A percentile compares a stretch with the other conserved stretches of the same genome.
Conservation (phyloP, 64 coral and sea anemone genomes). For the Montipora capricornis region DNA sequence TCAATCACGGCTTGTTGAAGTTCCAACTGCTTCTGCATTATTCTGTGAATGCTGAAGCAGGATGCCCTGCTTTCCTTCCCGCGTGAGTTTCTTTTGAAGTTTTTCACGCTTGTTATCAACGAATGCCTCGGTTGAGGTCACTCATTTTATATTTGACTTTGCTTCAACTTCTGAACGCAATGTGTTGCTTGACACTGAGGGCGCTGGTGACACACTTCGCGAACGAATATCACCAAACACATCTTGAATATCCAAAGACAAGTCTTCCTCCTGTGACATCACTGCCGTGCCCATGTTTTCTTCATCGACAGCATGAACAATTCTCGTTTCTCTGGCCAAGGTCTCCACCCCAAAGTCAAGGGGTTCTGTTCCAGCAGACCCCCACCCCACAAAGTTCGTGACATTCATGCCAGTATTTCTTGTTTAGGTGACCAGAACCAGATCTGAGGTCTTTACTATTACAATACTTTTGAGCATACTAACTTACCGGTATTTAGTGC, state of each 20-base stretch:
- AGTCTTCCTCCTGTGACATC: not conserved
- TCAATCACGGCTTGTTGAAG: conserved; percentile 56
- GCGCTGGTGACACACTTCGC: conserved; percentile 16
- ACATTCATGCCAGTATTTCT: conserved; percentile 73
- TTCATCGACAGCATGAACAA: too few species aligned
- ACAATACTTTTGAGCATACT: not conserved
- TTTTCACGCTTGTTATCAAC: conserved; percentile 70
- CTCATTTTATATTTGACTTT: not conserved
- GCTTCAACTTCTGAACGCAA: not conserved
- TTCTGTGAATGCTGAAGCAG: conserved; percentile 51
- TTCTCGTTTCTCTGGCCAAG: not conserved
- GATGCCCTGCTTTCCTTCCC: conserved; percentile 67
- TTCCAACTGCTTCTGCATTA: conserved; percentile 14
- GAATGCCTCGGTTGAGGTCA: conserved; percentile 35
- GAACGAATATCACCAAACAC: conserved; percentile 24
- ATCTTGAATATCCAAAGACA: conserved; percentile 5
- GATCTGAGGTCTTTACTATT: conserved; percentile 34
- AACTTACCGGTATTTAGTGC: not conserved
- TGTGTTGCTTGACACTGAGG: conserved; percentile 14
- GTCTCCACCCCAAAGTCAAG: conserved; percentile 53
- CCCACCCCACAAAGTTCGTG: conserved; percentile 57
- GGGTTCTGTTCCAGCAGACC: conserved; percentile 50
- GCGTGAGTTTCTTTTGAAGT: conserved; percentile 64
- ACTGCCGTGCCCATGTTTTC: not conserved
- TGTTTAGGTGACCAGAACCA: conserved; percentile 57